These are phyloP conservation scores for Calyptommatus sinebrachiatus DNA, from an alignment of 2,113 vertebrate species.

Conservation along the genomic window DNA sequence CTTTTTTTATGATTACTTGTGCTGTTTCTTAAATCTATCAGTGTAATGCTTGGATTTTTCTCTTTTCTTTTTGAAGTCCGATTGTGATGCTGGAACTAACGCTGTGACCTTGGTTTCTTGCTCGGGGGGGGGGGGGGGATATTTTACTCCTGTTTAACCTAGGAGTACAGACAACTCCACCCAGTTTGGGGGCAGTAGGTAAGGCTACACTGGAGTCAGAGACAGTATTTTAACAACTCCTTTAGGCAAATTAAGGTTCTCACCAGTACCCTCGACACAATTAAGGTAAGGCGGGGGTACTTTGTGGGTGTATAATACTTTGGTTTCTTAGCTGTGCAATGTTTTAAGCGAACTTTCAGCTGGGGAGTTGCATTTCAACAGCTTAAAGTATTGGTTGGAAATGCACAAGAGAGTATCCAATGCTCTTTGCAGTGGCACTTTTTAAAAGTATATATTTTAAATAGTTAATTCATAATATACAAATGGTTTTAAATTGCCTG, in stretches of 20 bases:
- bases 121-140: no score
- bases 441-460: constrained; percentile 59
- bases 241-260: neutral
- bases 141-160: neutral
- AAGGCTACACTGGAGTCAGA: neutral
- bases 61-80: no score
- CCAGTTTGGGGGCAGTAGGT: neutral
- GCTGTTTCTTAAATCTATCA: neutral
- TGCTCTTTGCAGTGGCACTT: constrained; percentile 74
- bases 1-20: neutral
- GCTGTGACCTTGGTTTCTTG: neutral
- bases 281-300: rapidly evolving
- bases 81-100: neutral
- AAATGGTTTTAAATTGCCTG: constrained; percentile 30
- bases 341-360: constrained; percentile 38
- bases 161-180: neutral
- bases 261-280: neutral
- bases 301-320: constrained; percentile 7
- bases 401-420: constrained; percentile 47
- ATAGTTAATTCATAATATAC: constrained; percentile 35
- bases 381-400: constrained; percentile 50
- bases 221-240: neutral
- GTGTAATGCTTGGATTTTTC: neutral
- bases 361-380: constrained; percentile 52
- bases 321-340: constrained; percentile 54